Conservation (phyloP, 2,113 vertebrate genomes). For the Cricetomys ansorgei region DNA sequence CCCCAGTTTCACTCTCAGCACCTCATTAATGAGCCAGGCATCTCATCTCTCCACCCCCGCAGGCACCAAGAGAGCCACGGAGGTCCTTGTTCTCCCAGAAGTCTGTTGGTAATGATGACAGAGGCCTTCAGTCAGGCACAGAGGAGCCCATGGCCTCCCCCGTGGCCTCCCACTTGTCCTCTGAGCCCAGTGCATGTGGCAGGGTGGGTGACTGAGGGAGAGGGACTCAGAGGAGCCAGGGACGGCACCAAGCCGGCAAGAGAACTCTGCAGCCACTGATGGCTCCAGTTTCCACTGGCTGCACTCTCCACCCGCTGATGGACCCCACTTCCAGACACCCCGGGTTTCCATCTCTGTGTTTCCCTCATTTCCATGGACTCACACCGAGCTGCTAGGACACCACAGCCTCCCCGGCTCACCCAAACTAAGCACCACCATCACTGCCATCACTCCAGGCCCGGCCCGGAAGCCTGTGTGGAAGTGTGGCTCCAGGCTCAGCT, state of each 20-base stretch:
- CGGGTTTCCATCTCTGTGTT: rapidly evolving
- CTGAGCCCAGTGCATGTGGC: rapidly evolving
- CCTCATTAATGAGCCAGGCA: neutral
- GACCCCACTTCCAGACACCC: neutral
- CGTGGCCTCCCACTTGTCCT: neutral
- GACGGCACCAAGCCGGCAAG: rapidly evolving
- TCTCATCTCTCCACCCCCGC: neutral
- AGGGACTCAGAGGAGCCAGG: neutral
- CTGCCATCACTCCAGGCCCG: neutral
- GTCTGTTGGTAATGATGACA: neutral
- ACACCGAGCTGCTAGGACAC: neutral
- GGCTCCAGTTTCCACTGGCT: neutral
- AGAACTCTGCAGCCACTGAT: rapidly evolving
- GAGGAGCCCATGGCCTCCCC: neutral
- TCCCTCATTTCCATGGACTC: neutral
- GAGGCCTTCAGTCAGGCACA: rapidly evolving
- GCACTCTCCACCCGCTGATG: rapidly evolving
- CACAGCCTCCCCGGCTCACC: neutral
- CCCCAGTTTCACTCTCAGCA: rapidly evolving
- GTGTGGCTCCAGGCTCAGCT: neutral
- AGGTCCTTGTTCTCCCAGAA: rapidly evolving
- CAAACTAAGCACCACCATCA: rapidly evolving
- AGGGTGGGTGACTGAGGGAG: rapidly evolving
- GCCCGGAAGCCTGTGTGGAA: neutral
- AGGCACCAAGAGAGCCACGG: rapidly evolving